Conservation (phyloP, 2,888 invertebrate species). For the Thera obeliscata region DNA sequence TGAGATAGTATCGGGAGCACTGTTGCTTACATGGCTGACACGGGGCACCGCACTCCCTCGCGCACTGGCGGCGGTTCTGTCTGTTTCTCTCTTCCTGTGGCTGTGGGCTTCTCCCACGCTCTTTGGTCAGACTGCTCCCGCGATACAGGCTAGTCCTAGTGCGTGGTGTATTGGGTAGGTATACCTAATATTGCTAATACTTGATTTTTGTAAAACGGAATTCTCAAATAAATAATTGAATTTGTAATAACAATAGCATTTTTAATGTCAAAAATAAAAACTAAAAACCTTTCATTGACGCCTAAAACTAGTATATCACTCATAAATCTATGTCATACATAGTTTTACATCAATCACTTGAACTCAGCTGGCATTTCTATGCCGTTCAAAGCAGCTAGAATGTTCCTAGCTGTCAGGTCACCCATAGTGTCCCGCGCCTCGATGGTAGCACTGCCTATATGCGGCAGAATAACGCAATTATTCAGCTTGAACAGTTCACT, state of each 20-base stretch:
- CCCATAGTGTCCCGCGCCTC: slow-evolving; percentile 94
- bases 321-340: not conserved
- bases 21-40: slow-evolving; percentile 77
- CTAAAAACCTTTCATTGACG: not conserved
- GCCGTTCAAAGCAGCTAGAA: slow-evolving; percentile 89
- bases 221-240: too few species aligned
- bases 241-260: not conserved
- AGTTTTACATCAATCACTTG: slow-evolving; percentile 42
- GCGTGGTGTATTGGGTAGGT: too few species aligned
- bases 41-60: slow-evolving; percentile 77
- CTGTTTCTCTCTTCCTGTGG: slow-evolving; percentile 86
- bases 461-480: slow-evolving; percentile 93
- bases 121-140: slow-evolving; percentile 61
- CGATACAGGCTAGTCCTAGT: too few species aligned
- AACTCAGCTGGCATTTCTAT: slow-evolving; percentile 88
- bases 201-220: too few species aligned
- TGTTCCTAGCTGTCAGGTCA: slow-evolving; percentile 91
- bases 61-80: slow-evolving; percentile 84
- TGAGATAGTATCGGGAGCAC: slow-evolving; percentile 75
- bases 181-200: too few species aligned
- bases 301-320: not conserved
- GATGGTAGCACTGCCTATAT: slow-evolving; percentile 96
- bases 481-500: slow-evolving; percentile 89
- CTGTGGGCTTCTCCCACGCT: slow-evolving; percentile 80
- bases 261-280: slow-evolving; percentile 9